Base-by-base conservation (phyloP, 2,888 invertebrate genomes). In the Stenichneumon culpator region DNA sequence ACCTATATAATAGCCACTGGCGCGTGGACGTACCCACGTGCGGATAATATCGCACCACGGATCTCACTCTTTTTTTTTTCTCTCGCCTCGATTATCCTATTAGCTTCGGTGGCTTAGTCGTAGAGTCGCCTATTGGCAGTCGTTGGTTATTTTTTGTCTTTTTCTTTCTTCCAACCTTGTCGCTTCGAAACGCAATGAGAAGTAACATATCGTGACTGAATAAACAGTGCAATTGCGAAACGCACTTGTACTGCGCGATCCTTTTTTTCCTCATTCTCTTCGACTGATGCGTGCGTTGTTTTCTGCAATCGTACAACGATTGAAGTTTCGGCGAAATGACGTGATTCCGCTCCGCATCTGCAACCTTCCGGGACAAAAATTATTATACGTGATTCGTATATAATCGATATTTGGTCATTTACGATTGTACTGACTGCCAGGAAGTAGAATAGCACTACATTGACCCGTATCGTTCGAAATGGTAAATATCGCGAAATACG, bases 11-110 rank as follows among this genome's bases (percentile, higher is more conserved):
- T 25, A 25, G 25, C 25, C 14, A 11, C 22, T 57, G 14, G 60
- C 73, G 44, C 73, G 60, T 60, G 60, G 60, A 60, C 60, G 25
- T n/a, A 1, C 36, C 22, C 44, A 63, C 60, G 74, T 60, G 74
- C 28, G 32, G 44, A 63, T 63, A 25, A 25, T 28, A 63, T 44
- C 44, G 11, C 47, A 9, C 22, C 14, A 14, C 57, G 57, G 57
- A 25, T 57, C 25, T 22, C 57, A 1, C 25, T 57, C 19, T 6
- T 19, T 54, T 54, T 57, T 54, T 57, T 57, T 57, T 25, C 22
- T 54, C 22, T 9, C 16, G 4, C 44, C 4, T 57, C 57, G 57
- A 57, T 57, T 57, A 57, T 25, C 57, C 14, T 57, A 57, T 57
- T 57, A 57, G 57, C 57, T 25, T 57, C 25, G 57, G 25, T 14